phyloP scores from a whole-genome alignment of 2,888 invertebrate genomes.

The Stomorhina lunata region DNA sequence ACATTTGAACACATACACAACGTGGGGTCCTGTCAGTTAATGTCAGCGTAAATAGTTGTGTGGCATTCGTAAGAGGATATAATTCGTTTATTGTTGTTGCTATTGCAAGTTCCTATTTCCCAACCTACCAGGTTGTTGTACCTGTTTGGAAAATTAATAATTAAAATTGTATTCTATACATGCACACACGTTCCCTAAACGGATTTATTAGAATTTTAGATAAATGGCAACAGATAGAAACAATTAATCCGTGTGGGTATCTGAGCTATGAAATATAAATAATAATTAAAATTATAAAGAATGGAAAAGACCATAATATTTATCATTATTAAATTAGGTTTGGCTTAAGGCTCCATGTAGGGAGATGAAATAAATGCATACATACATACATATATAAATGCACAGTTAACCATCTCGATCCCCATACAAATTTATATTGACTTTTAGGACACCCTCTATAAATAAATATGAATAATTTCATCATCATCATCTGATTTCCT shows the following conservation, averaged over 20 bases:
- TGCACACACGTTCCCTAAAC: neutral
- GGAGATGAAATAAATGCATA: neutral
- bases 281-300: constrained; percentile 29
- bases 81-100: constrained; percentile 5
- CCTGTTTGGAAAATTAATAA: constrained; percentile 42
- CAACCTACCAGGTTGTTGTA: constrained; percentile 17
- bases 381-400: neutral
- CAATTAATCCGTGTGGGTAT: neutral
- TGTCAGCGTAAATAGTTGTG: constrained; percentile 51
- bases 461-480: no score
- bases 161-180: neutral
- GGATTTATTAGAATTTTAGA: neutral
- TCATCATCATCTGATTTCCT: no score
- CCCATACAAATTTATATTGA: no score
- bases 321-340: constrained; percentile 29
- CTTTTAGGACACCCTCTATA: no score
- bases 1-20: constrained; percentile 34
- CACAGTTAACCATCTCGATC: no score
- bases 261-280: constrained; percentile 14
- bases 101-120: constrained; percentile 18
- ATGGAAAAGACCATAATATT: constrained; percentile 16
- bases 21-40: constrained; percentile 64
- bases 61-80: constrained; percentile 40
- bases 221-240: constrained; percentile 7
- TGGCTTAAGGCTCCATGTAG: neutral